phyloP scores from a whole-genome alignment of 2,797 vertebrate genomes.

The Oryzias sinensis region DNA sequence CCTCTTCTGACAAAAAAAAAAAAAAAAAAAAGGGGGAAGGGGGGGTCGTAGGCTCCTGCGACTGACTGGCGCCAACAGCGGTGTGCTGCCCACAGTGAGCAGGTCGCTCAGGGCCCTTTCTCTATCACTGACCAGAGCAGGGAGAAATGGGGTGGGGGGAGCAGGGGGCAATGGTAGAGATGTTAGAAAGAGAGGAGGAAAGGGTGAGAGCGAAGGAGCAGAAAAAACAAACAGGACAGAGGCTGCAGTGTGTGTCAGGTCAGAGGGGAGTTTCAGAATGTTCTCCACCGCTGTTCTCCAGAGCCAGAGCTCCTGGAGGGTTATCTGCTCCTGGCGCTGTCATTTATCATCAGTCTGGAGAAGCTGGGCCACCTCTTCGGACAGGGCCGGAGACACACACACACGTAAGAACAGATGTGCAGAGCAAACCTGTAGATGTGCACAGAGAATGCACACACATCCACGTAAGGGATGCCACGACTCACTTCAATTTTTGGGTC shows the following conservation, averaged over 20 bases:
- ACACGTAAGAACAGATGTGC: conserved; percentile 38
- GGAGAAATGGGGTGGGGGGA: conserved; percentile 28
- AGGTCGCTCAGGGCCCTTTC: conserved; percentile 89
- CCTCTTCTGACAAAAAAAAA: conserved; percentile 21
- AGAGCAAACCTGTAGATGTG: conserved; percentile 41
- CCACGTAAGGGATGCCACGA: not conserved
- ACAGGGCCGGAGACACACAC: conserved; percentile 19
- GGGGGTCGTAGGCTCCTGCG: conserved; percentile 90
- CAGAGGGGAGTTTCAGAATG: conserved; percentile 98
- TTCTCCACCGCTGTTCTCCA: conserved; percentile 90
- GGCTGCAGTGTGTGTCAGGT: conserved; percentile 93
- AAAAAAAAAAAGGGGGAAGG: conserved; percentile 51
- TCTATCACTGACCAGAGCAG: conserved; percentile 92
- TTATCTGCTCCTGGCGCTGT: conserved; percentile 96
- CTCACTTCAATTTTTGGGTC: no score
- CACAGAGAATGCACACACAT: conserved; percentile 6
- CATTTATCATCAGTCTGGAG: conserved; percentile 91
- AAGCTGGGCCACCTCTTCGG: conserved; percentile 56
- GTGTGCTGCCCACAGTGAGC: conserved; percentile 88
- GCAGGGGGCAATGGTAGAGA: conserved; percentile 48
- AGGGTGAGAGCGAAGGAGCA: conserved; percentile 82
- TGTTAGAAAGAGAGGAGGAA: conserved; percentile 61
- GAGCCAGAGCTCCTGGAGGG: conserved; percentile 86
- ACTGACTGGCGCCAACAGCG: conserved; percentile 96
- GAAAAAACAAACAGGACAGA: conserved; percentile 98